A percentile compares a stretch with the other conserved stretches of the same genome.
These are phyloP conservation scores for Argopecten irradians DNA, from an alignment of 1,140 invertebrate species.

Conservation along the genomic window DNA sequence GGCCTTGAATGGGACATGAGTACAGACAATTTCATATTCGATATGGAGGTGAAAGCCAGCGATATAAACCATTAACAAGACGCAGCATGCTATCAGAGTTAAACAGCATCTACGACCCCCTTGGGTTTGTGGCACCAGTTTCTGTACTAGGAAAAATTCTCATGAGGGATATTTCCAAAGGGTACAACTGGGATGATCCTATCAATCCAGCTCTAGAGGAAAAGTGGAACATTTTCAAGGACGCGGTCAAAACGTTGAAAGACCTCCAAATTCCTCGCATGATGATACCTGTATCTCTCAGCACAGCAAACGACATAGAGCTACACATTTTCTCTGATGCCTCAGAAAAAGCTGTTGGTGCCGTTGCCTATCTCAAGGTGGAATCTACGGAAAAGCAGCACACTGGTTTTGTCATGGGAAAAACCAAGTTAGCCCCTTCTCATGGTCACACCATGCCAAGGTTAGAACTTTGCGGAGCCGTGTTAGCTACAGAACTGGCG, in stretches of 20 bases:
- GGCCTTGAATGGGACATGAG: slow-evolving; percentile 23
- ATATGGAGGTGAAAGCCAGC: not conserved
- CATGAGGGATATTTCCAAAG: slow-evolving; percentile 54
- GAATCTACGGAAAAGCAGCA: not conserved
- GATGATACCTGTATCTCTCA: slow-evolving; percentile 7
- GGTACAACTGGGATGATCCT: slow-evolving; percentile 48
- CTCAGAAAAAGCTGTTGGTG: slow-evolving; percentile 42
- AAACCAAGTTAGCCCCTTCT: slow-evolving; percentile 32
- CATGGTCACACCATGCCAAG: slow-evolving; percentile 34
- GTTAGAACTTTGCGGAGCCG: slow-evolving; percentile 34
- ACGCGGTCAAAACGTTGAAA: not conserved
- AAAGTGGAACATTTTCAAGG: too few relatives aligned
- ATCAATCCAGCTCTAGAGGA: not conserved
- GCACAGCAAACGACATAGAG: not conserved
- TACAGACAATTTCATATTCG: slow-evolving; percentile 19
- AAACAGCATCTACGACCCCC: slow-evolving; percentile 45
- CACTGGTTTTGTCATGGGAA: slow-evolving; percentile 34
- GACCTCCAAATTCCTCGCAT: slow-evolving; percentile 25
- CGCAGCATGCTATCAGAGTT: slow-evolving; percentile 50
- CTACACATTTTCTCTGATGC: slow-evolving; percentile 49
- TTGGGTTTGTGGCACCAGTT: slow-evolving; percentile 48
- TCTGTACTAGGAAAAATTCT: slow-evolving; percentile 49
- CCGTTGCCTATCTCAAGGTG: slow-evolving; percentile 38
- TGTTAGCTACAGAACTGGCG: slow-evolving; percentile 30
- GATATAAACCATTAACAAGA: slow-evolving; percentile 36